A percentile compares a stretch with the other conserved stretches of the same genome.
phyloP scores from a whole-genome alignment of 2,888 invertebrate species.

The Eutolmus rufibarbis region DNA sequence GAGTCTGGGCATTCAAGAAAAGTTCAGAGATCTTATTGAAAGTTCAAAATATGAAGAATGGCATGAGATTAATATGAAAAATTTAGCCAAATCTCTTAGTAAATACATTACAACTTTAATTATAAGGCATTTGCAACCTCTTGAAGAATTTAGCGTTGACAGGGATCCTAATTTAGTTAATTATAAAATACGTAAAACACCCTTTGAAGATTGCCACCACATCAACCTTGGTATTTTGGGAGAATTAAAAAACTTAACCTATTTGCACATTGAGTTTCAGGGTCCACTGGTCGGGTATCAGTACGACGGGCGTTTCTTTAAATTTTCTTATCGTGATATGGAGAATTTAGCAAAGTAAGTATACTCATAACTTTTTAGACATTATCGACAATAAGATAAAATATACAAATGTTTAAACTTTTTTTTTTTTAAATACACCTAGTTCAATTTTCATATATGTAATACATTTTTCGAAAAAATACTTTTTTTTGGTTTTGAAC shows the following conservation, averaged over 20 bases:
- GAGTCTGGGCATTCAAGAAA: background rate
- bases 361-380: background rate
- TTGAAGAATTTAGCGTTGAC: background rate
- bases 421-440: no score
- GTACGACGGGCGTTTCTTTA: background rate
- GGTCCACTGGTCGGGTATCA: background rate
- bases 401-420: no score
- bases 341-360: constrained; percentile 25
- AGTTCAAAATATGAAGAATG: background rate
- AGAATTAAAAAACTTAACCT: background rate
- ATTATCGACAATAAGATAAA: no score
- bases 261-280: constrained; percentile 3
- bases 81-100: background rate
- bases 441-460: no score
- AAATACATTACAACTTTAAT: background rate
- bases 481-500: no score
- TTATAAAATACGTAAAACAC: background rate
- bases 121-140: background rate
- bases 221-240: background rate
- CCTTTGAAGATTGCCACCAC: constrained; percentile 17
- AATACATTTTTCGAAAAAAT: no score
- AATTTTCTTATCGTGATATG: constrained; percentile 12
- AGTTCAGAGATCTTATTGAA: constrained; percentile 5
- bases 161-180: background rate
- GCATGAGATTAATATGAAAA: background rate